These are phyloP conservation scores for Papilio elwesi DNA, from an alignment of 2,888 invertebrate species.

Conservation along the genomic window DNA sequence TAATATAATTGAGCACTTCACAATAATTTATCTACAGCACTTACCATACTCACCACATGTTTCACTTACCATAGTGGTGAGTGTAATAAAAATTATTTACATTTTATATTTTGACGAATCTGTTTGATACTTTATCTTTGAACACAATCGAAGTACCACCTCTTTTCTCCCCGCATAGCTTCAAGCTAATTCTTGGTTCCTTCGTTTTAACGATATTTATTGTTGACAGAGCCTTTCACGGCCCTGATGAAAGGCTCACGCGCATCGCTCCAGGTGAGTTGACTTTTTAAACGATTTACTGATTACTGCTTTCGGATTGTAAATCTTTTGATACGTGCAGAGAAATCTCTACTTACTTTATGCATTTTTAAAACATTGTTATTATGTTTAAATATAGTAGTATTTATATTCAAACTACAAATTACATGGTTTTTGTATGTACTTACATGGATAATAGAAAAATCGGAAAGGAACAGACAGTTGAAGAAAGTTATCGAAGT, in stretches of 20 bases:
- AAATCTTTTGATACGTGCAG: slow-evolving; percentile 41
- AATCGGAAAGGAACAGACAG: too few relatives aligned
- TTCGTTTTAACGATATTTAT: slow-evolving; percentile 56
- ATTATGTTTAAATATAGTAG: too few relatives aligned
- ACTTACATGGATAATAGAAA: too few relatives aligned
- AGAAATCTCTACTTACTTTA: slow-evolving; percentile 1
- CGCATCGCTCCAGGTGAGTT: slow-evolving; percentile 49
- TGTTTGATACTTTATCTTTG: slow-evolving; percentile 23
- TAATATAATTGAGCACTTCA: too few relatives aligned
- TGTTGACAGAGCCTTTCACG: slow-evolving; percentile 53
- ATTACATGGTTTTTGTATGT: too few relatives aligned
- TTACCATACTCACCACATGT: too few relatives aligned
- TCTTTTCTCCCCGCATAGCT: slow-evolving; percentile 53
- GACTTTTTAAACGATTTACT: slow-evolving; percentile 44
- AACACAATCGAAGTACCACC: slow-evolving; percentile 8
- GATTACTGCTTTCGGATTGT: slow-evolving; percentile 43
- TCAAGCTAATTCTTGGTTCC: slow-evolving; percentile 56
- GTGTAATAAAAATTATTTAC: neutral
- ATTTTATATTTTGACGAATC: neutral
- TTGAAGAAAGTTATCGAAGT: too few relatives aligned
- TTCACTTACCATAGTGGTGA: neutral
- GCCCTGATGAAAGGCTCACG: slow-evolving; percentile 56
- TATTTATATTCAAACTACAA: too few relatives aligned
- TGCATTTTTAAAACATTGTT: neutral
- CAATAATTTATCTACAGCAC: too few relatives aligned